phyloP scores from a whole-genome alignment of 2,888 invertebrate genomes.

The Bruchidius siliquastri region DNA sequence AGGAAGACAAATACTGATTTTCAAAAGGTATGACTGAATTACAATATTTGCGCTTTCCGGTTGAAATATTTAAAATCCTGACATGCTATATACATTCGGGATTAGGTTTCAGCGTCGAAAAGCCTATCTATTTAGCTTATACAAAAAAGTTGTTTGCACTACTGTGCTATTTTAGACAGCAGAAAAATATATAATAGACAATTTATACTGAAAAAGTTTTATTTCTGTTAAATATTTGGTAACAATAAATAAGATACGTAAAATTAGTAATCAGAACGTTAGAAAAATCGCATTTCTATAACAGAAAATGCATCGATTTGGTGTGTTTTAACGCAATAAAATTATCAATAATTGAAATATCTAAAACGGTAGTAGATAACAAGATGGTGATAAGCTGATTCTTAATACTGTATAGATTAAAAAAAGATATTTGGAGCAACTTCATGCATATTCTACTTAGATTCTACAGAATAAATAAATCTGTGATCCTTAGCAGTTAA shows the following conservation, averaged over 20 bases:
- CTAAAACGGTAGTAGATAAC: conserved; percentile 4
- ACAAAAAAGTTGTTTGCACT: too few species aligned
- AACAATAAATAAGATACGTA: conserved; percentile 42
- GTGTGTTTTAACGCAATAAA: conserved; percentile 4
- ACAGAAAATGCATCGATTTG: neutral
- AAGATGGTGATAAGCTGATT: neutral
- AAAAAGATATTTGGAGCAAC: neutral
- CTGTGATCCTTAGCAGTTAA: neutral
- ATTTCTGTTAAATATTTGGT: conserved; percentile 38
- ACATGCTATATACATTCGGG: too few species aligned
- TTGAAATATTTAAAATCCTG: too few species aligned
- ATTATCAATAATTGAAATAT: conserved; percentile 3
- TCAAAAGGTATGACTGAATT: too few species aligned
- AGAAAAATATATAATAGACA: too few species aligned
- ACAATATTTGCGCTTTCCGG: too few species aligned
- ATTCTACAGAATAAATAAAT: neutral
- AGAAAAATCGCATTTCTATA: conserved; percentile 8
- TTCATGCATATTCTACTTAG: neutral
- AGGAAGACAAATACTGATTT: too few species aligned
- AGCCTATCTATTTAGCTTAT: too few species aligned
- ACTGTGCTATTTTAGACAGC: too few species aligned
- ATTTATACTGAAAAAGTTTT: conserved; percentile 10
- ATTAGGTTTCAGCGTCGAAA: too few species aligned
- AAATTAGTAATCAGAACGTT: conserved; percentile 23
- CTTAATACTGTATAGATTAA: neutral